A percentile compares a stretch with the other conserved stretches of the same genome.
phyloP scores from a whole-genome alignment of 2,888 invertebrate species.

The Eucera pruinosa region DNA sequence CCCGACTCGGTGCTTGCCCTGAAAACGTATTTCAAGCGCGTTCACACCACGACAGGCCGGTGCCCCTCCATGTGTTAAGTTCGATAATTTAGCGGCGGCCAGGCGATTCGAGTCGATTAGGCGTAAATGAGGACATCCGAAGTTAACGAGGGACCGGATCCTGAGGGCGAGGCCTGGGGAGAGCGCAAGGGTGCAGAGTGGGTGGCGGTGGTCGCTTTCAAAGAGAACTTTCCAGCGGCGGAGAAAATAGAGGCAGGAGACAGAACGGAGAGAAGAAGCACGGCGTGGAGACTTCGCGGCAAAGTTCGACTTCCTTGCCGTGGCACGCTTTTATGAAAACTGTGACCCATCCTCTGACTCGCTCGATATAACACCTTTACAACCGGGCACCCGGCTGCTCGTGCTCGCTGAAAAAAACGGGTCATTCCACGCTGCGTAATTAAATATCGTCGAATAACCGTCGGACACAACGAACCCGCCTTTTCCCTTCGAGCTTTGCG shows the following conservation, averaged over 20 bases:
- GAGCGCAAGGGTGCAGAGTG: neutral
- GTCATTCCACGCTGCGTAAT: constrained; percentile 37
- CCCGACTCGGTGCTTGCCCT: constrained; percentile 60
- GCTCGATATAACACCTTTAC: constrained; percentile 16
- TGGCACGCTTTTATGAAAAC: constrained; percentile 42
- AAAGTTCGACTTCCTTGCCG: constrained; percentile 44
- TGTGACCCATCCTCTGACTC: neutral
- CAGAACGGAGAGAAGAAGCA: constrained; percentile 8
- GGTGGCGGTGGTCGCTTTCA: constrained; percentile 44
- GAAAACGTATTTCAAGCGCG: constrained; percentile 61
- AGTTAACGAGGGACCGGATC: constrained; percentile 66
- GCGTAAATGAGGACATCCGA: constrained; percentile 68
- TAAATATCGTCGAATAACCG: constrained; percentile 39
- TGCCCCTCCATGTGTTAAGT: constrained; percentile 61
- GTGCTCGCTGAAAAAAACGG: constrained; percentile 16
- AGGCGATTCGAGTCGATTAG: constrained; percentile 67
- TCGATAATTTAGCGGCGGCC: constrained; percentile 64
- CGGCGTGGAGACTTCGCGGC: constrained; percentile 28
- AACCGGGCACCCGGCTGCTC: neutral
- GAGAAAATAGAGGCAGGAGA: constrained; percentile 41
- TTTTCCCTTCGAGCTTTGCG: neutral
- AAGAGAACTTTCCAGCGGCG: constrained; percentile 58
- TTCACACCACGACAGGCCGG: constrained; percentile 49
- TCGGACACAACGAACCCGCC: neutral
- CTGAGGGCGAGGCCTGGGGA: constrained; percentile 17